Evolutionary conservation across 1,140 invertebrate species (phyloP), one percentile per base, ranked within the genome.

Genomic region (Saccostrea echinata): DNA sequence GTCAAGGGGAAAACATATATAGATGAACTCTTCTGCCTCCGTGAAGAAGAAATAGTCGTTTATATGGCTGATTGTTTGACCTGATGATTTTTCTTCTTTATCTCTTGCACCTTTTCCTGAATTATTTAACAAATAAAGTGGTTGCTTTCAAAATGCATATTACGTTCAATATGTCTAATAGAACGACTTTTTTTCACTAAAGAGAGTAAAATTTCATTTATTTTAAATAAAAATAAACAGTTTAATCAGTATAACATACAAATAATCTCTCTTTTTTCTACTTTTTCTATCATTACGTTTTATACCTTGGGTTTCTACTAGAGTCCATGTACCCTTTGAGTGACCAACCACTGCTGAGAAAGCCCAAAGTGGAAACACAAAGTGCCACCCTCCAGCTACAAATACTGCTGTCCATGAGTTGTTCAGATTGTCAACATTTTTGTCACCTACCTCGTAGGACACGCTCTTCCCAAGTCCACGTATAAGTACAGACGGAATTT

Each of bases 401-500:
- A 90, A 91, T 18, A 92, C 92, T 24, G 91, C 90, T 80, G 90
- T 92, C 92, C 92, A 93, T 9, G 64, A 71, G 53, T 90, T 90
- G 21, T 55, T 81, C 1, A 91, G 64, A 98, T 2, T 99, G 98
- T 95, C 99, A 98, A 91, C 98, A 91, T 99, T 98, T 93, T 99
- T 98, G 87, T 97, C 96, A 0, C 98, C 98, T 0, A 98, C 98
- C 93, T 99, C 98, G 94, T 99, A 99, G 80, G 43, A 43, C 9
- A 43, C 0, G 9, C 43, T 43, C 43, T 43, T 43, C 43, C 98
- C 98, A 94, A 99, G 98, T 21, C 99, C 99, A 95, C 98, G 98
- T 92, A 99, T 99, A 11, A 99, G 98, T 6, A 99, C 98, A 95
- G 99, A 99, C 94, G 99, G 98, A 18, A 99, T 96, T 90, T 98